Conservation (phyloP, 2,113 vertebrate genomes). For the human region GRCh38 chr1:210924001-210924500, state of each 20-base stretch:
- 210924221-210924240: not conserved
- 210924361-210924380: not conserved
- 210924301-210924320: not conserved
- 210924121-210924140: not conserved
- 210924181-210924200: not conserved
- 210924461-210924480: not conserved
- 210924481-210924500: constrained; percentile 25
- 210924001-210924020: not conserved
- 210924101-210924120: not conserved
- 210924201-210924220: not conserved
- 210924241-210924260: not conserved
- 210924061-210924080: not conserved
- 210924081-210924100: not conserved
- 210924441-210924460: not conserved
- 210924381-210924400: not conserved
- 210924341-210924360: not conserved
- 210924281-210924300: not conserved
- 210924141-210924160: not conserved
- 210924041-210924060: too few relatives aligned
- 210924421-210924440: not conserved
- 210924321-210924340: not conserved
- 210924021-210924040: too few relatives aligned
- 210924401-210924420: not conserved
- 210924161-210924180: not conserved
- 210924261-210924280: not conserved